Evolutionary conservation across 2,888 invertebrate species (phyloP).

Genomic region (Autographa gamma): DNA sequence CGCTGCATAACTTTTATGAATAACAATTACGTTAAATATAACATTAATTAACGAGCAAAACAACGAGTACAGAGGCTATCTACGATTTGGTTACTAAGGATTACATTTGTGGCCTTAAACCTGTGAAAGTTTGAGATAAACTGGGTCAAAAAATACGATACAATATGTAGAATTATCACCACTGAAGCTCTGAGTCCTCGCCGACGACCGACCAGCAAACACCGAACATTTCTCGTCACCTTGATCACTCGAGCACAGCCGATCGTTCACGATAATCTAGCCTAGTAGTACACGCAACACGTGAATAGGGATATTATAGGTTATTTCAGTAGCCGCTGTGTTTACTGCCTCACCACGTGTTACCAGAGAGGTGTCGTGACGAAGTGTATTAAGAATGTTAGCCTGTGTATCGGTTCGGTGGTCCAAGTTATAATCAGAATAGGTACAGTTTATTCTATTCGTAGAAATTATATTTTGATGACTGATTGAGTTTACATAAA

Average conservation of each 20-base stretch:
- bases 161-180: slow-evolving; percentile 40
- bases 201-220: slow-evolving; percentile 6
- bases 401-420: slow-evolving; percentile 21
- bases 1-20: neutral
- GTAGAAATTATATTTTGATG: too few species aligned
- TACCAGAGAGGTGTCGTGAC: slow-evolving; percentile 44
- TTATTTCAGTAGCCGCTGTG: slow-evolving; percentile 36
- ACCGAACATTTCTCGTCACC: neutral
- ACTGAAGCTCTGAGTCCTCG: slow-evolving; percentile 34
- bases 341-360: slow-evolving; percentile 48
- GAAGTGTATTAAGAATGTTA: slow-evolving; percentile 51
- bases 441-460: neutral
- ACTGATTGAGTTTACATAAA: too few species aligned
- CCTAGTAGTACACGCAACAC: slow-evolving; percentile 3
- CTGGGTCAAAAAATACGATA: slow-evolving; percentile 28
- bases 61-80: neutral
- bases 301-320: slow-evolving; percentile 10
- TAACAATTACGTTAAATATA: slow-evolving; percentile 3
- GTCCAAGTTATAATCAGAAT: slow-evolving; percentile 42
- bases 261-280: slow-evolving; percentile 18
- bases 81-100: slow-evolving; percentile 11
- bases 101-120: slow-evolving; percentile 14
- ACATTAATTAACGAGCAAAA: neutral
- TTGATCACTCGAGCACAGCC: slow-evolving; percentile 9
- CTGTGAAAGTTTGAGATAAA: slow-evolving; percentile 25